phyloP scores from a whole-genome alignment of 2,797 vertebrate species.

The Bucorvus abyssinicus region DNA sequence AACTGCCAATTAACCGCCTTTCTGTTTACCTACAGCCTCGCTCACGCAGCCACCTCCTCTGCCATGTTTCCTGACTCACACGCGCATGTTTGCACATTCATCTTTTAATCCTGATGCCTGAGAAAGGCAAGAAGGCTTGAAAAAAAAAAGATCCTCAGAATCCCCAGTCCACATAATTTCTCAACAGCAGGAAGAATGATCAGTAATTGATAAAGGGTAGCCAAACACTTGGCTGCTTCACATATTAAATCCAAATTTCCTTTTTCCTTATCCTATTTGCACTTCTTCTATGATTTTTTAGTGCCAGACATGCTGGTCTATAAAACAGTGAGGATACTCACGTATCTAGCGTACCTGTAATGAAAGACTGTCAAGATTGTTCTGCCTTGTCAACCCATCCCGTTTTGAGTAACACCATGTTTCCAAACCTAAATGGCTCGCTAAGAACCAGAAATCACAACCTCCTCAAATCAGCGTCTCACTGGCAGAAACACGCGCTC shows the following conservation, averaged over 20 bases:
- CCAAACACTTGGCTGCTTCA: neutral
- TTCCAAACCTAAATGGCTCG: neutral
- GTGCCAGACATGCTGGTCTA: neutral
- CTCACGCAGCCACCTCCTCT: conserved; percentile 51
- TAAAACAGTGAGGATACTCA: neutral
- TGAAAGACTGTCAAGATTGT: neutral
- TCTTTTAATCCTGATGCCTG: neutral
- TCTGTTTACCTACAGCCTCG: conserved; percentile 65
- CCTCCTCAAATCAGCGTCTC: neutral
- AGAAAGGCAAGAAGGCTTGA: neutral
- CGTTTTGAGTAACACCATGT: neutral
- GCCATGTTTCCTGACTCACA: conserved; percentile 60
- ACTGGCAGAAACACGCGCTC: fast-evolving
- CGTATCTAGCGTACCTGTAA: neutral
- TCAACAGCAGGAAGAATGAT: neutral
- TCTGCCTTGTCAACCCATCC: neutral
- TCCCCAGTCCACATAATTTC: neutral
- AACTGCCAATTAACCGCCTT: conserved; percentile 67
- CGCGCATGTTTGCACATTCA: conserved; percentile 18
- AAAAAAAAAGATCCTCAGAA: neutral
- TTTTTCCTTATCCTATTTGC: neutral
- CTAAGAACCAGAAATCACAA: neutral
- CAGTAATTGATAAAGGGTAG: neutral
- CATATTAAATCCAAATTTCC: neutral
- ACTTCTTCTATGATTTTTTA: neutral